Evolutionary conservation across 2,888 invertebrate genomes (phyloP).

Genomic region (Sclerodermus sp.): DNA sequence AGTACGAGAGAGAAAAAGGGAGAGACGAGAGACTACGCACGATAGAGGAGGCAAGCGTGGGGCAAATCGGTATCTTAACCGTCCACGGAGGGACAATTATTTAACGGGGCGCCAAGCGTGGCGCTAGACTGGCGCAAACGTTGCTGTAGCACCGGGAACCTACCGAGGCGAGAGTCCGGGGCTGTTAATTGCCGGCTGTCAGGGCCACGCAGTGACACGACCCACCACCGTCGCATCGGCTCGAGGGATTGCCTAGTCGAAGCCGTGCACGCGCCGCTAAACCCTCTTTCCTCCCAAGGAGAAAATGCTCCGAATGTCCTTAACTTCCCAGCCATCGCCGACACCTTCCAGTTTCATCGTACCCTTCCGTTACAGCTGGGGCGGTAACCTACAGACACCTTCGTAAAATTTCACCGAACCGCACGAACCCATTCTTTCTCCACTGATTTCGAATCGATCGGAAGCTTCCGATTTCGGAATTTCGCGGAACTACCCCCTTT

Average conservation of each 20-base stretch:
- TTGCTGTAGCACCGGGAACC: slow-evolving; percentile 17
- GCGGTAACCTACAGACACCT: background rate
- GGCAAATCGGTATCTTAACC: slow-evolving; percentile 54
- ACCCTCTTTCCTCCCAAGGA: slow-evolving; percentile 23
- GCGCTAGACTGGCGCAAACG: slow-evolving; percentile 20
- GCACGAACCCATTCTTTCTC: background rate
- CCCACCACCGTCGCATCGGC: slow-evolving; percentile 10
- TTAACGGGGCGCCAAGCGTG: slow-evolving; percentile 44
- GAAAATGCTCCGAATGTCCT: slow-evolving; percentile 23
- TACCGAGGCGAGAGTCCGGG: slow-evolving; percentile 48
- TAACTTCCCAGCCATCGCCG: no score
- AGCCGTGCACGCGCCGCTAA: slow-evolving; percentile 18
- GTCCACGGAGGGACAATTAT: slow-evolving; percentile 50
- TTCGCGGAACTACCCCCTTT: no score
- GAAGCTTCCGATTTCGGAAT: no score
- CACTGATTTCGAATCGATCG: no score
- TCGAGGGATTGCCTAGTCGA: slow-evolving; percentile 31
- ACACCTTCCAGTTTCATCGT: background rate
- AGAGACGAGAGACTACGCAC: background rate
- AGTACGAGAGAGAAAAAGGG: background rate
- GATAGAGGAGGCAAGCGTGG: slow-evolving; percentile 3
- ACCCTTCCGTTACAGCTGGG: background rate
- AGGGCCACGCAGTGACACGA: slow-evolving; percentile 49
- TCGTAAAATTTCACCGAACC: background rate
- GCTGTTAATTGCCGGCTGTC: slow-evolving; percentile 57